Evolutionary conservation across 2,113 vertebrate genomes (phyloP), one percentile per base, ranked within the genome.

Genomic region (Circaetus cinerascens): DNA sequence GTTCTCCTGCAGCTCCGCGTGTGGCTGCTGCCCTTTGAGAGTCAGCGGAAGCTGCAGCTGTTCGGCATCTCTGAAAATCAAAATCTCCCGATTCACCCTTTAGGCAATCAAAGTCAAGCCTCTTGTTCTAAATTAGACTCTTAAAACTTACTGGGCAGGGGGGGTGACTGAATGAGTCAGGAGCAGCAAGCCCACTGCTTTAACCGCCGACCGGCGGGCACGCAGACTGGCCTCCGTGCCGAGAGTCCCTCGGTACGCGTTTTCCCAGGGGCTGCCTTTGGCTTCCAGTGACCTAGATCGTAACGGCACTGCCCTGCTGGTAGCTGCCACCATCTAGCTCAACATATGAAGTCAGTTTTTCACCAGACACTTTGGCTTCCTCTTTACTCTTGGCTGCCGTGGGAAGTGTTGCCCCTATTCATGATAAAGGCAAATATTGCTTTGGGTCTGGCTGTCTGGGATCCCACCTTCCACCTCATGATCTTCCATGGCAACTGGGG

Each of bases 171-270:
- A n/a, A 34, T 0, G 6, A 86, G 26, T 38, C 34, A 50, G 41
- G 19, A 92, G 72, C 7, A 6, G 60, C 51, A 90, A 81, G 25
- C 4, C 32, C 0, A 0, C 30, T 71, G 21, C 41, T 59, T 69
- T n/a, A 69, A 26, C 22, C 1, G 0, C 20, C 1, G 5, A 19
- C 9, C 1, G 0, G 25, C 53, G 22, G 43, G 17, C 34, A 26
- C 1, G 2, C 10, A 68, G 34, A n/a, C 9, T 12, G 38, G 18
- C 16, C 30, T 27, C 12, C 1, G 1, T 30, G 55, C 25, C 0
- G 3, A 77, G 22, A 23, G 11, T 79, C 9, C 22, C 32, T 51
- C 18, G 4, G 5, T 11, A 22, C 0, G 5, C 17, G 2, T 10
- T 75, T 86, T 93, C 38, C 63, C 55, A 40, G 19, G 15, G 38